Conservation (phyloP, 1,140 invertebrate genomes). For the Argopecten irradians region DNA sequence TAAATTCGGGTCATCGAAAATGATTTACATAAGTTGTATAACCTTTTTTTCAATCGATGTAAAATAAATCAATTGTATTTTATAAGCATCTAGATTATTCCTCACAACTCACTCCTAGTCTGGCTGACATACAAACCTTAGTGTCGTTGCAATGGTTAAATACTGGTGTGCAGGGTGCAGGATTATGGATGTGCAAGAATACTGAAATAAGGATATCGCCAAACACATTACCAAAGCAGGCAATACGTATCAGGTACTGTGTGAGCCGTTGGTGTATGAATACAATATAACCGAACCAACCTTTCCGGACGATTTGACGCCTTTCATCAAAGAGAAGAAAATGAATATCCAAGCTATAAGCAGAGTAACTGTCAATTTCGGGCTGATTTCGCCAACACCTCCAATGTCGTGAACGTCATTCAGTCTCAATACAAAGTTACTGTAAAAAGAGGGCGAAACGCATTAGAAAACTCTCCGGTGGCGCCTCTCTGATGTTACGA, state of each 20-base stretch:
- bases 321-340: conserved; percentile 74
- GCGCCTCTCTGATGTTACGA: not conserved
- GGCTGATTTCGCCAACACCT: conserved; percentile 65
- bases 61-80: too few relatives aligned
- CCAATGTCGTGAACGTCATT: conserved; percentile 80
- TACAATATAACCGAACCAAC: conserved; percentile 49
- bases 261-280: not conserved
- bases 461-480: not conserved
- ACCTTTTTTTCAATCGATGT: too few relatives aligned
- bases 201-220: not conserved
- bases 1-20: too few relatives aligned
- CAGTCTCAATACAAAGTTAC: conserved; percentile 76
- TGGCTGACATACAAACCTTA: too few relatives aligned
- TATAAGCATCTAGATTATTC: too few relatives aligned
- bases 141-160: not conserved
- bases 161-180: not conserved
- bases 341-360: conserved; percentile 65
- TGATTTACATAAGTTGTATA: too few relatives aligned
- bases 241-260: not conserved
- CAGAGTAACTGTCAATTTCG: conserved; percentile 68
- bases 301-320: conserved; percentile 76
- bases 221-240: not conserved
- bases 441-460: conserved; percentile 42
- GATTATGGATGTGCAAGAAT: not conserved
- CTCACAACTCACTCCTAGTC: too few relatives aligned